Evolutionary conservation across 2,888 invertebrate species (phyloP), one percentile per base, ranked within the genome.

Genomic region (Timandra comae): DNA sequence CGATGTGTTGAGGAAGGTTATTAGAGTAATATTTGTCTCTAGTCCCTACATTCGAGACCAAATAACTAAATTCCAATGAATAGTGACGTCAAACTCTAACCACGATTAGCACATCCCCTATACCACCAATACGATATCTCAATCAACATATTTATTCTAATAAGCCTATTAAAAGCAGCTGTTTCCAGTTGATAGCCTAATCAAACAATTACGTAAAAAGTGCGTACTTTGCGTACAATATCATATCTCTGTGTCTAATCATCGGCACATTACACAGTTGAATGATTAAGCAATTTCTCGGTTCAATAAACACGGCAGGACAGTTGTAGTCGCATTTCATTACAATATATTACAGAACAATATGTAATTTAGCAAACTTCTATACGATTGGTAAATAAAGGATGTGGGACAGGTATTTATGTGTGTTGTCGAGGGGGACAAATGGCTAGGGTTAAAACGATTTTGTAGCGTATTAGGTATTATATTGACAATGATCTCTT

Each of bases 201-300:
- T 16, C 3, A 16, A 16, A 16, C 16, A 16, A 29, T 40, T 35
- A 43, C 35, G 40, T 30, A 51, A 52, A 38, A 3, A 7, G 11
- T 24, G 24, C 36, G 31, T 65, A 69, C 59, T 63, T 67, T 64
- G 62, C 68, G 56, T 64, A 69, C 70, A 58, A 77, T 77, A 78
- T 73, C 66, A 77, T 72, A 70, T 66, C 55, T 62, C 67, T 66
- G 43, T 6, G 42, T 50, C 81, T 79, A 81, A 84, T 84, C 80
- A 73, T 69, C 65, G 56, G 56, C 53, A 60, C 60, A 69, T 74
- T 76, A 67, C 68, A 79, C 81, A 80, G 76, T 63, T 68, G 75
- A 76, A 53, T 80, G 84, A 79, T 79, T 81, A 74, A 74, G 75
- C 84, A 80, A 84, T 85, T 84, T 74, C 63, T 54, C 73, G 81